Conservation (phyloP, 2,888 invertebrate genomes). For the Eupithecia abbreviata region DNA sequence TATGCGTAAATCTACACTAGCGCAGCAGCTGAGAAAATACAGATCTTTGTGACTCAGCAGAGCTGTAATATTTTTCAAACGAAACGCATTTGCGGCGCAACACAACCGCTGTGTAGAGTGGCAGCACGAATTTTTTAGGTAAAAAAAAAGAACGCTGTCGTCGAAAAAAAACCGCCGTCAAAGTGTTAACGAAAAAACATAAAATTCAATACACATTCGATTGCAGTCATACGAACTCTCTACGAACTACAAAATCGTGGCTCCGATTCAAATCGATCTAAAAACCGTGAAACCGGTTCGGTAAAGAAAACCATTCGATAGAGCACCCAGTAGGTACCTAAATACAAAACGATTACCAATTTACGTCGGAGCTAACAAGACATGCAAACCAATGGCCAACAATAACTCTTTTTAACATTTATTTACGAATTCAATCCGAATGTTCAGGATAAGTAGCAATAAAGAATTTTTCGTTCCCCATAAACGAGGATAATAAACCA, state of each 20-base stretch:
- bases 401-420: slow-evolving; percentile 2
- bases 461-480: slow-evolving; percentile 28
- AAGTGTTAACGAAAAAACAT: background rate
- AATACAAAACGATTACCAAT: slow-evolving; percentile 1
- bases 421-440: slow-evolving; percentile 5
- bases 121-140: no score
- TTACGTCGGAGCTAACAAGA: slow-evolving; percentile 2
- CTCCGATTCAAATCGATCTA: background rate
- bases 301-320: background rate
- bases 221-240: background rate
- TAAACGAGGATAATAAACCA: slow-evolving; percentile 14
- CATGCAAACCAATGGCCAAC: background rate
- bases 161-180: no score
- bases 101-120: no score
- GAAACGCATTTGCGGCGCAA: no score
- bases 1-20: no score
- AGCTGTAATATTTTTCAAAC: no score
- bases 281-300: background rate
- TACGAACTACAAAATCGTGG: background rate
- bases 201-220: background rate
- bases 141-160: no score
- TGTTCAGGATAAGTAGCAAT: slow-evolving; percentile 24
- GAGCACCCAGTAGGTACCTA: background rate
- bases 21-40: no score
- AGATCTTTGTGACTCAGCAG: no score